Conservation (phyloP, 2,113 vertebrate species). For the Peromyscus californicus region DNA sequence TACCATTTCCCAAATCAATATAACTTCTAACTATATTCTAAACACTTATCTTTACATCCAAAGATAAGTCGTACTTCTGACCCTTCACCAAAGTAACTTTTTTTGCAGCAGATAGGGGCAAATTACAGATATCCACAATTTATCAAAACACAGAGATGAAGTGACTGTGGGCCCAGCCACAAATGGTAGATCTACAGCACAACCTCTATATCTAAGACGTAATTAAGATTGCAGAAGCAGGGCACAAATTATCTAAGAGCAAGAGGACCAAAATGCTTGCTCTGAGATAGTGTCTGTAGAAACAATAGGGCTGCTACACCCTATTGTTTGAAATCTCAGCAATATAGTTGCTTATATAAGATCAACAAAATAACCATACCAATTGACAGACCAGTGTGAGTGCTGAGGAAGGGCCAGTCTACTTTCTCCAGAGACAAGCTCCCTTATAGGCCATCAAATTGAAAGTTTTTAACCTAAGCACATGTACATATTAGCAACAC, state of each 20-base stretch:
- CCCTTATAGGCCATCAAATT: not conserved
- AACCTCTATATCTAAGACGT: not conserved
- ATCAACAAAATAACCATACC: not conserved
- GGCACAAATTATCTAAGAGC: not conserved
- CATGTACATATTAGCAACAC: not conserved
- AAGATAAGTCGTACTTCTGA: not conserved
- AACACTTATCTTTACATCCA: not conserved
- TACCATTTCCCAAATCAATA: not conserved
- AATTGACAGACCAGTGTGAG: not conserved
- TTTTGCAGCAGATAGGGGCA: not conserved
- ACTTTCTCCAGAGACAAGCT: not conserved
- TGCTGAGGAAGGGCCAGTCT: not conserved
- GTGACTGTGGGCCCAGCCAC: not conserved
- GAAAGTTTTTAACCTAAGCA: not conserved
- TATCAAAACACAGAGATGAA: not conserved
- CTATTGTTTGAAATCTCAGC: not conserved
- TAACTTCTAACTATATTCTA: not conserved
- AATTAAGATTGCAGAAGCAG: not conserved
- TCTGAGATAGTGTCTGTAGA: not conserved
- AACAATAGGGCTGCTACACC: not conserved
- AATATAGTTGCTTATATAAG: not conserved
- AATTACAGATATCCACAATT: not conserved
- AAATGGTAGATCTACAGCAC: not conserved
- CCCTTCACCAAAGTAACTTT: not conserved
- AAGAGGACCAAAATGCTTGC: not conserved